phyloP scores from a whole-genome alignment of 2,113 vertebrate genomes.

The Ia io region DNA sequence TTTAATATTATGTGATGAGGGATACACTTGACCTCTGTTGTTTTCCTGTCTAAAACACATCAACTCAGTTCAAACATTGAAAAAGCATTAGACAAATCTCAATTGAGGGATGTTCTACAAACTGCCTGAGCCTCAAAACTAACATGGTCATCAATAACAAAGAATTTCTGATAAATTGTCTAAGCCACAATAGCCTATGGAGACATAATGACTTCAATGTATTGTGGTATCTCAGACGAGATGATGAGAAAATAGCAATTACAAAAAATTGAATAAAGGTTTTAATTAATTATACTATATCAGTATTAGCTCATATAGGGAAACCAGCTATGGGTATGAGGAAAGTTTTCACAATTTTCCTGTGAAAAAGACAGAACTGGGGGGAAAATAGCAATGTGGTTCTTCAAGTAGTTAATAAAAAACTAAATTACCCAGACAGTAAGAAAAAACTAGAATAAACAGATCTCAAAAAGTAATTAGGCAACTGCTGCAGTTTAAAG shows the following conservation, averaged over 20 bases:
- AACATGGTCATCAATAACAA: not conserved
- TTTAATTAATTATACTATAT: not conserved
- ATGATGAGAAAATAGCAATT: not conserved
- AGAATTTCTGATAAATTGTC: not conserved
- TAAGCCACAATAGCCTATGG: not conserved
- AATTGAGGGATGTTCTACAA: not conserved
- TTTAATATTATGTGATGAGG: not conserved
- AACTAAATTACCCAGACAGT: not conserved
- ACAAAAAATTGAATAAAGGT: not conserved
- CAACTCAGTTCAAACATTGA: not conserved
- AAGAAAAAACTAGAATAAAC: not conserved
- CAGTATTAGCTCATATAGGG: not conserved
- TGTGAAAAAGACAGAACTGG: not conserved
- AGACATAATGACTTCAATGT: not conserved
- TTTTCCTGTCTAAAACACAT: not conserved
- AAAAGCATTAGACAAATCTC: not conserved
- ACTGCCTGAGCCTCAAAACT: not conserved
- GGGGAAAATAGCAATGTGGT: not conserved
- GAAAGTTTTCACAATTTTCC: not conserved
- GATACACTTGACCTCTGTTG: not conserved
- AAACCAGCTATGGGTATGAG: not conserved
- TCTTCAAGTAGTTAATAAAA: not conserved
- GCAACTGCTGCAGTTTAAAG: not conserved
- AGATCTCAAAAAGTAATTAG: slow-evolving; percentile 27
- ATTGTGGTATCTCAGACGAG: not conserved